Percentiles rank a stretch among this genome's conserved stretches.
phyloP scores from a whole-genome alignment of 2,113 vertebrate genomes.

The Dipodomys stephensi region DNA sequence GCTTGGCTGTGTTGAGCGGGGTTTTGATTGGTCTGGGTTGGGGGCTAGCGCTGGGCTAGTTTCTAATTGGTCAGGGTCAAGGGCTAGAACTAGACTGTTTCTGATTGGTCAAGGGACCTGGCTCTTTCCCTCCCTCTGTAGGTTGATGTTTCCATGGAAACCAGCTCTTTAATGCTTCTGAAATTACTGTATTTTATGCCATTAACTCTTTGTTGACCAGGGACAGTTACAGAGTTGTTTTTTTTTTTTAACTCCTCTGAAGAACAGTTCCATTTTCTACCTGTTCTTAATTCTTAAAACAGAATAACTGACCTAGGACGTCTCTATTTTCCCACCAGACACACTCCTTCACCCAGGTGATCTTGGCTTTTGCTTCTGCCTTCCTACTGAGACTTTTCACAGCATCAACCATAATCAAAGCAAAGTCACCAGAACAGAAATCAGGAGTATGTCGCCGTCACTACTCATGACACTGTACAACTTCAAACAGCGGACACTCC shows the following conservation, averaged over 20 bases:
- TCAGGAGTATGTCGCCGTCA: background rate
- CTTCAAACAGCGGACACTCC: background rate
- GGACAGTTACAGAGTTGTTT: constrained; percentile 68
- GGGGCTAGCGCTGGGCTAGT: no score
- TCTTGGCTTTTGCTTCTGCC: background rate
- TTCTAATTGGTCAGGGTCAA: background rate
- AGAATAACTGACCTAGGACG: background rate
- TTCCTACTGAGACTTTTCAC: background rate
- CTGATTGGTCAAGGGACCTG: constrained; percentile 78
- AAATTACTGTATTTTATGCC: constrained; percentile 88
- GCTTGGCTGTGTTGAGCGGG: constrained; percentile 13
- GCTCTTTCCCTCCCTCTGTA: constrained; percentile 81
- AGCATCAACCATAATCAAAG: background rate
- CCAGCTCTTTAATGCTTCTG: constrained; percentile 84
- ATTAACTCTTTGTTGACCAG: constrained; percentile 85
- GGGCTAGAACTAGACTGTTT: constrained; percentile 77
- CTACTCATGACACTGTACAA: background rate
- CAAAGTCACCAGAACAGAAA: constrained; percentile 31
- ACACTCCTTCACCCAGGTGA: background rate
- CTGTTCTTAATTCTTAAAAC: background rate
- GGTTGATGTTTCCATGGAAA: constrained; percentile 91
- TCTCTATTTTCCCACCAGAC: background rate
- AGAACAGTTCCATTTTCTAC: constrained; percentile 41
- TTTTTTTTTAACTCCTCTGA: background rate
- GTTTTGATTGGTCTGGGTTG: no score